phyloP scores from a whole-genome alignment of 2,113 vertebrate species.

The Sula dactylatra region DNA sequence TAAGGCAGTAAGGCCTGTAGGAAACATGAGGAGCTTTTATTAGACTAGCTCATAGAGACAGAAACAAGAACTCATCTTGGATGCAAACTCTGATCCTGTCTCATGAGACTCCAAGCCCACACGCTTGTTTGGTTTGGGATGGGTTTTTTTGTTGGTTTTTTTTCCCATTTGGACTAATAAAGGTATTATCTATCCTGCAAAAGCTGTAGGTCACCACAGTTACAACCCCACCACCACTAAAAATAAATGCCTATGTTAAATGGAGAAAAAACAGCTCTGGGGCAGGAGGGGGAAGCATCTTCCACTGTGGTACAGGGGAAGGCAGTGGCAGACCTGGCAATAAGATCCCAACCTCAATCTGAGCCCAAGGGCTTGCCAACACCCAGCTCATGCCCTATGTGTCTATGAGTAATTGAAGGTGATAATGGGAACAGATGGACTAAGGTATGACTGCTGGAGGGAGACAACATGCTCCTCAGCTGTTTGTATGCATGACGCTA shows the following conservation, averaged over 20 bases:
- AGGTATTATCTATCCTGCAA: background rate
- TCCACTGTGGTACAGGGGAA: background rate
- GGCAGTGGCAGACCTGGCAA: accelerated
- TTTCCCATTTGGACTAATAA: background rate
- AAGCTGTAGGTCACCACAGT: background rate
- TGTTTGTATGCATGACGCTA: background rate
- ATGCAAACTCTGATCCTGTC: background rate
- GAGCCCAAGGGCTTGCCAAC: background rate
- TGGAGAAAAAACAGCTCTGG: accelerated
- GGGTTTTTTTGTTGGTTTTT: background rate
- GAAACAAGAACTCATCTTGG: background rate
- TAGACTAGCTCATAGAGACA: background rate
- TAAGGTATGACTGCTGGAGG: background rate
- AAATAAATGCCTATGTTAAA: background rate
- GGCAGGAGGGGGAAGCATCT: background rate
- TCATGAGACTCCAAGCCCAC: background rate
- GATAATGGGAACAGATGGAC: background rate
- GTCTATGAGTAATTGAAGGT: background rate
- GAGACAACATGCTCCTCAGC: background rate
- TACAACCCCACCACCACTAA: background rate
- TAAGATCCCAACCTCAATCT: background rate
- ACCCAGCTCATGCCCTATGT: background rate
- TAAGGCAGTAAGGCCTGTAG: background rate
- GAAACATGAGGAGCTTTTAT: conserved; percentile 3
- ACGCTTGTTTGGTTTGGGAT: background rate